A percentile compares a stretch with the other conserved stretches of the same genome.
phyloP scores from a whole-genome alignment of 2,888 invertebrate genomes.

The Agrochola circellaris region DNA sequence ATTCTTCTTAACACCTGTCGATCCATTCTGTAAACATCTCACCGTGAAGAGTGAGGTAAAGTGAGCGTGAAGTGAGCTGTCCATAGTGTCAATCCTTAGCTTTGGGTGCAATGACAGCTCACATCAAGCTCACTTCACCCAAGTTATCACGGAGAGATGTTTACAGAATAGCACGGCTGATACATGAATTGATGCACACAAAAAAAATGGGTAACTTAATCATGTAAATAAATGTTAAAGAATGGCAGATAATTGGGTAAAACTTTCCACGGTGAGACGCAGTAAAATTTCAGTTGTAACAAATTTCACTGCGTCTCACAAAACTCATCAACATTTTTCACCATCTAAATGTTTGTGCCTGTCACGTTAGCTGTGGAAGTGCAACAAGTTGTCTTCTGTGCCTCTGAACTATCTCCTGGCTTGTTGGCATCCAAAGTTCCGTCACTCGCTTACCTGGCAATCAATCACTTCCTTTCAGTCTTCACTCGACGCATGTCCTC shows the following conservation, averaged over 20 bases:
- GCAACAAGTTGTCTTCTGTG: conserved; percentile 70
- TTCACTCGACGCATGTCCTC: conserved; percentile 80
- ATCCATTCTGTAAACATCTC: too few relatives aligned
- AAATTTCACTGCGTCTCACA: conserved; percentile 70
- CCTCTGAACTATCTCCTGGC: conserved; percentile 71
- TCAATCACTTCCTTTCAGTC: conserved; percentile 55
- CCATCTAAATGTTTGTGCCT: conserved; percentile 80
- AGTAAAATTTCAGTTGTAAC: conserved; percentile 61
- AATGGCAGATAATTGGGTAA: conserved; percentile 23
- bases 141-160: too few relatives aligned
- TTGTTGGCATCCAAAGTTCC: conserved; percentile 79
- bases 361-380: conserved; percentile 78
- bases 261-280: conserved; percentile 59
- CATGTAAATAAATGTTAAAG: too few relatives aligned
- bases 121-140: too few relatives aligned
- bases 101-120: too few relatives aligned
- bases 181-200: too few relatives aligned
- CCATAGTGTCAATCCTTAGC: too few relatives aligned
- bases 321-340: conserved; percentile 79
- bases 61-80: too few relatives aligned
- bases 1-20: too few relatives aligned
- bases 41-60: too few relatives aligned
- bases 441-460: conserved; percentile 77
- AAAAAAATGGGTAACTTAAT: too few relatives aligned
- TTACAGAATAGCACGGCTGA: too few relatives aligned